These are phyloP conservation scores for Oryzias woworae DNA, from an alignment of 2,113 vertebrate genomes.

Conservation along the genomic window DNA sequence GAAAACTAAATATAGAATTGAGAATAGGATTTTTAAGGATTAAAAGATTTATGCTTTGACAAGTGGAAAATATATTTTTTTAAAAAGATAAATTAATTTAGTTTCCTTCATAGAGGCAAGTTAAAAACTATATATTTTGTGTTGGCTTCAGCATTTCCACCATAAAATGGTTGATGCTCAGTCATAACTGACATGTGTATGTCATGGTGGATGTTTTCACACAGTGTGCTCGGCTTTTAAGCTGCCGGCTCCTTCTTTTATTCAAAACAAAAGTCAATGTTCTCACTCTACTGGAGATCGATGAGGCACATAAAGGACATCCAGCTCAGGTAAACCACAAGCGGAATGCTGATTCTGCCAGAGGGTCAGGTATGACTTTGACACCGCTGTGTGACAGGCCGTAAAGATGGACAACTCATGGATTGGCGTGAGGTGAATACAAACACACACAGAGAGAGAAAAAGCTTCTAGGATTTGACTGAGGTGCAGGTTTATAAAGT, in stretches of 20 bases:
- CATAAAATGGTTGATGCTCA: not conserved
- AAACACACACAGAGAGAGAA: no score
- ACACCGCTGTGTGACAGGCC: slow-evolving; percentile 8
- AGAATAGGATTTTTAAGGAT: no score
- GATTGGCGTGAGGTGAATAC: slow-evolving; percentile 9
- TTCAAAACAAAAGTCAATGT: slow-evolving; percentile 44
- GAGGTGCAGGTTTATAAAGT: no score
- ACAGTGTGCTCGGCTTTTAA: not conserved
- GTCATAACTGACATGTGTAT: no score
- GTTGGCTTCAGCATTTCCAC: slow-evolving; percentile 4
- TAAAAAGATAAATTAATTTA: no score
- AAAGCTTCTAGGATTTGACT: no score
- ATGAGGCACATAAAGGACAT: slow-evolving; percentile 46
- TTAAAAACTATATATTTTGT: not conserved
- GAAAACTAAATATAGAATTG: no score
- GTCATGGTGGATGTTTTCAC: no score
- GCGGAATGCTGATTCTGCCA: slow-evolving; percentile 45
- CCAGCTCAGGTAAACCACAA: slow-evolving; percentile 36
- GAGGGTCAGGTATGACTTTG: not conserved
- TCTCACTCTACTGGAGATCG: slow-evolving; percentile 56
- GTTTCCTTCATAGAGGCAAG: not conserved
- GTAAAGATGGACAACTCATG: slow-evolving; percentile 18
- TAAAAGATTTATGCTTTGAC: no score
- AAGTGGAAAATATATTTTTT: no score
- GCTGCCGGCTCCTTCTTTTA: slow-evolving; percentile 28